These are phyloP conservation scores for Heliconius sara DNA, from an alignment of 2,888 invertebrate species.

Conservation along the genomic window DNA sequence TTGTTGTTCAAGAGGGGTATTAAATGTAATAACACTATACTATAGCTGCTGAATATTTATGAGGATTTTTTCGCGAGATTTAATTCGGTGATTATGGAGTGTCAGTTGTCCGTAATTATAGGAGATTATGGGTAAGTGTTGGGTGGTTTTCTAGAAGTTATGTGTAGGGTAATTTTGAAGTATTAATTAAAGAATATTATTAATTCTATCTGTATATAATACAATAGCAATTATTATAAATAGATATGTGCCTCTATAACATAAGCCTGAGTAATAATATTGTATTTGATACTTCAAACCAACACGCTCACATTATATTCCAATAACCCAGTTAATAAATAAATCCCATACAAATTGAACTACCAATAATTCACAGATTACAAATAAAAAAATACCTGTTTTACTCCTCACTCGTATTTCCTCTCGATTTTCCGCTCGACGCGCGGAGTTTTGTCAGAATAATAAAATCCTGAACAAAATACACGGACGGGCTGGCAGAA, in stretches of 20 bases:
- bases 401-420: slow-evolving; percentile 20
- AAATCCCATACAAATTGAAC: background rate
- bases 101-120: slow-evolving; percentile 76
- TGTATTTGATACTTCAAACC: background rate
- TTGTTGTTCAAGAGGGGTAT: slow-evolving; percentile 71
- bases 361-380: slow-evolving; percentile 23
- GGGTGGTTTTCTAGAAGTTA: slow-evolving; percentile 26
- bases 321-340: background rate
- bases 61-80: slow-evolving; percentile 65
- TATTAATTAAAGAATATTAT: background rate
- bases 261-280: background rate
- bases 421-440: slow-evolving; percentile 75
- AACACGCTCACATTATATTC: background rate
- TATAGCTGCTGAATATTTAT: slow-evolving; percentile 72
- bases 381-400: slow-evolving; percentile 24
- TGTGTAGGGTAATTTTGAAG: background rate
- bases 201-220: background rate
- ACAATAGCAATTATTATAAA: background rate
- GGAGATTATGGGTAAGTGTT: slow-evolving; percentile 51
- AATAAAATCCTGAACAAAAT: slow-evolving; percentile 73
- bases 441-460: slow-evolving; percentile 62
- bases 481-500: slow-evolving; percentile 72
- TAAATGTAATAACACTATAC: slow-evolving; percentile 65
- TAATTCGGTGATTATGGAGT: slow-evolving; percentile 71
- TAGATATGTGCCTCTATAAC: no score